Conservation (phyloP, 2,888 invertebrate genomes). For the Mesorhabditis spiculigera region DNA sequence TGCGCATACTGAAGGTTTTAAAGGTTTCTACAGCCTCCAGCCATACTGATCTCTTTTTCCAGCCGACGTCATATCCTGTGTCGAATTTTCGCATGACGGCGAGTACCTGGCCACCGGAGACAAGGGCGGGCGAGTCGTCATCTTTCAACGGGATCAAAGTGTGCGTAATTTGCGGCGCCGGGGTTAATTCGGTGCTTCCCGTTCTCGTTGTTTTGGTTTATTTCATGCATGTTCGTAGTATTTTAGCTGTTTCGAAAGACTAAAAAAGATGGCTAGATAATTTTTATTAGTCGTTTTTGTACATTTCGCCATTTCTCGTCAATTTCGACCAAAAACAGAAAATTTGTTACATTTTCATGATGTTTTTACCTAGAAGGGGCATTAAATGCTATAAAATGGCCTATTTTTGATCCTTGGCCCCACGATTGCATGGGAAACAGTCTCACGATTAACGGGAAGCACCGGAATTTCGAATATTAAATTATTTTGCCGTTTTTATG, state of each 20-base stretch:
- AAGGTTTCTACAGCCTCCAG: not conserved
- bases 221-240: too few species aligned
- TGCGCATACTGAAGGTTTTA: constrained; percentile 79
- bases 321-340: too few species aligned
- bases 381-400: too few species aligned
- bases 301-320: too few species aligned
- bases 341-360: too few species aligned
- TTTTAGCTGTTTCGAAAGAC: too few species aligned
- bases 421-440: too few species aligned
- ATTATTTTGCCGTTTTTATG: not conserved
- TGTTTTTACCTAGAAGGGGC: too few species aligned
- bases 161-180: constrained; percentile 31
- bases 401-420: too few species aligned
- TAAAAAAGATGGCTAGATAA: too few species aligned
- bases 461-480: not conserved
- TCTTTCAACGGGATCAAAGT: constrained; percentile 80
- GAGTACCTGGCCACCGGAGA: constrained; percentile 97
- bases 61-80: constrained; percentile 99
- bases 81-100: constrained; percentile 98
- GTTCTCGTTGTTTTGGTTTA: not conserved
- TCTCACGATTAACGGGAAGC: too few species aligned
- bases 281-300: too few species aligned
- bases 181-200: not conserved
- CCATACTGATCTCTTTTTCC: constrained; percentile 48
- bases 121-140: constrained; percentile 97